A percentile compares a stretch with the other conserved stretches of the same genome.
Conservation (phyloP, 1,140 invertebrate species). For the Propsilocerus akamusi region DNA sequence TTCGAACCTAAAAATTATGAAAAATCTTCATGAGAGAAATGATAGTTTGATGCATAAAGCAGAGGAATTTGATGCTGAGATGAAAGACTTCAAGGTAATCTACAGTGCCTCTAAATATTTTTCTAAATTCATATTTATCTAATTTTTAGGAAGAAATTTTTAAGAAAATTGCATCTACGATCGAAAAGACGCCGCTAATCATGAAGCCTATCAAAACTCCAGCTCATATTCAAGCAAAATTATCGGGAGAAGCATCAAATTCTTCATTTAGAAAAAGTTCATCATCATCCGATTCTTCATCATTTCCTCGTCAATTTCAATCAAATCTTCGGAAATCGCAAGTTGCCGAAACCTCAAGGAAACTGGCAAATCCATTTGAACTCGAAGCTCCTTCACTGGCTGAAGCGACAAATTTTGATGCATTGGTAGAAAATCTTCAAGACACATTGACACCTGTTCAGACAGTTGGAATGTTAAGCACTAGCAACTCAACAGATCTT, state of each 20-base stretch:
- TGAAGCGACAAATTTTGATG: constrained; percentile 10
- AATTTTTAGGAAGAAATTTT: constrained; percentile 22
- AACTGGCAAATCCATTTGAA: constrained; percentile 17
- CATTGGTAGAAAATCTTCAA: constrained; percentile 16
- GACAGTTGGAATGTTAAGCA: background rate
- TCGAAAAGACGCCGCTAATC: constrained; percentile 7
- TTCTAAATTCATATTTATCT: too few species aligned
- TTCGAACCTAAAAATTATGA: constrained; percentile 46
- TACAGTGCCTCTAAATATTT: constrained; percentile 11
- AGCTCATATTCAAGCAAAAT: background rate
- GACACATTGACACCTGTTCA: background rate
- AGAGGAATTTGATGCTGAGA: constrained; percentile 37
- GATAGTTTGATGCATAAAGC: constrained; percentile 35
- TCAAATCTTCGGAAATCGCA: too few species aligned
- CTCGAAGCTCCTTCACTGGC: constrained; percentile 8
- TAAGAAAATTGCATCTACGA: constrained; percentile 6
- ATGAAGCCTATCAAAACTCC: constrained; percentile 6
- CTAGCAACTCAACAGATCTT: constrained; percentile 24
- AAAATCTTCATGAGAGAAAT: constrained; percentile 37
- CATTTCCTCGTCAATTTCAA: constrained; percentile 6
- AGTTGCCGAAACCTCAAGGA: constrained; percentile 12
- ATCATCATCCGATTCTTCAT: constrained; percentile 6
- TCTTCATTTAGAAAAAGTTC: constrained; percentile 16
- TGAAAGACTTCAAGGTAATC: constrained; percentile 34
- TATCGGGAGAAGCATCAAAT: constrained; percentile 9